phyloP scores from a whole-genome alignment of 2,797 vertebrate species.

The Ptychadena robeensis region DNA sequence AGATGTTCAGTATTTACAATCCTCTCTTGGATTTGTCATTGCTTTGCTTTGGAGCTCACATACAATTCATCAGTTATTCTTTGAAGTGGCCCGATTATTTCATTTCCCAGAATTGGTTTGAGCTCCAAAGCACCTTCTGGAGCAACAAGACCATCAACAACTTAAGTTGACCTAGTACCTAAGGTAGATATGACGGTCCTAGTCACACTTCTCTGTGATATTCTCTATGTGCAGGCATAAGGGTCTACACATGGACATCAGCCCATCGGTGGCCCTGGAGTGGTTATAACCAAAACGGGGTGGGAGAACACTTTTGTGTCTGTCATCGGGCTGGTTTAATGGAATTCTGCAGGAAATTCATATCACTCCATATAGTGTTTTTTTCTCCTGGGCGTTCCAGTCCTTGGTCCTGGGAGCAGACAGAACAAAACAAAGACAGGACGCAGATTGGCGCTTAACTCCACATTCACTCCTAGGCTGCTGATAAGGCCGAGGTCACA shows the following conservation, averaged over 20 bases:
- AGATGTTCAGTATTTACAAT: neutral
- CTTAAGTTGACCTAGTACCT: too few relatives aligned
- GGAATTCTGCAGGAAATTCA: constrained; percentile 57
- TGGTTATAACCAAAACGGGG: neutral
- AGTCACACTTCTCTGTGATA: too few relatives aligned
- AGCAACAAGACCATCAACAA: too few relatives aligned
- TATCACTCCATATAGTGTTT: constrained; percentile 48
- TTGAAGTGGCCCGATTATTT: neutral
- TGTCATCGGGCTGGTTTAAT: constrained; percentile 25
- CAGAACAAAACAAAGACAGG: constrained; percentile 54
- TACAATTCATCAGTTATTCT: neutral
- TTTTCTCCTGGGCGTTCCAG: constrained; percentile 54
- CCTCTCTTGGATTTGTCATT: neutral
- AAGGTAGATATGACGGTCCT: too few relatives aligned
- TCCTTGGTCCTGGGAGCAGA: constrained; percentile 32
- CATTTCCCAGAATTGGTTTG: neutral
- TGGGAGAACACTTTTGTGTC: constrained; percentile 18
- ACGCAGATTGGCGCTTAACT: constrained; percentile 42
- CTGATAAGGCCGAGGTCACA: constrained; percentile 43
- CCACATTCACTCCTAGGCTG: constrained; percentile 8
- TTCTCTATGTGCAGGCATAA: neutral
- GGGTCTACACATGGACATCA: neutral
- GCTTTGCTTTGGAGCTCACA: neutral
- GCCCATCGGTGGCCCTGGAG: neutral
- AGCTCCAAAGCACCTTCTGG: too few relatives aligned